These are phyloP conservation scores for Glyptemys insculpta DNA, from an alignment of 2,797 vertebrate species.

Conservation along the genomic window DNA sequence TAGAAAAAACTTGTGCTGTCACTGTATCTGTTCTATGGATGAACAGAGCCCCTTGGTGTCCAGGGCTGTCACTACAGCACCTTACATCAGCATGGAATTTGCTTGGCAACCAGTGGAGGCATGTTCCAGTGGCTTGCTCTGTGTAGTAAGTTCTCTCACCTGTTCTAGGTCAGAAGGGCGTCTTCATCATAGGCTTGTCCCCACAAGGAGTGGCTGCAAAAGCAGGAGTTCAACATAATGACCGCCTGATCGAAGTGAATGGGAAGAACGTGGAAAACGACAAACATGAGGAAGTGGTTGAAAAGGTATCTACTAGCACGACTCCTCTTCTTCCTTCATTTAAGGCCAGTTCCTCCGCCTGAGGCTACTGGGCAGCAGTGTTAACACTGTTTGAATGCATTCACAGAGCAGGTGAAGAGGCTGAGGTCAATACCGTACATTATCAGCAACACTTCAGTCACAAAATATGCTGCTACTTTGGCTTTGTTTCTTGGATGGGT, in stretches of 20 bases:
- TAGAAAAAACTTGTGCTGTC: not conserved
- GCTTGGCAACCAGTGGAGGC: not conserved
- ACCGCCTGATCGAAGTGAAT: constrained; percentile 92
- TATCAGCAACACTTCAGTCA: not conserved
- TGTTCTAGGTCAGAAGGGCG: constrained; percentile 84
- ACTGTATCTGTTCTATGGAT: not conserved
- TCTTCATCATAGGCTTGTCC: constrained; percentile 86
- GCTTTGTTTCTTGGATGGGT: not conserved
- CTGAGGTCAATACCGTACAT: accelerated
- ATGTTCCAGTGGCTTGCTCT: not conserved
- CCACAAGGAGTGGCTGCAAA: constrained; percentile 85
- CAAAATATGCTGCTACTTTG: not conserved
- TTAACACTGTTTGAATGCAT: not conserved
- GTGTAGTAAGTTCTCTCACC: constrained; percentile 14
- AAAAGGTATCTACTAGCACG: constrained; percentile 78
- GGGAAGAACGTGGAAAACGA: constrained; percentile 86
- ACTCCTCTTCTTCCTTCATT: not conserved
- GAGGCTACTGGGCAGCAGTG: constrained; percentile 22
- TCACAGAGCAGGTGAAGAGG: constrained; percentile 19
- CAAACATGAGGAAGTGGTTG: constrained; percentile 87
- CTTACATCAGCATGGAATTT: not conserved
- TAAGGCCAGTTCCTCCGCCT: not conserved
- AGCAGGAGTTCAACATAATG: constrained; percentile 87
- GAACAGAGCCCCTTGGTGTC: not conserved
- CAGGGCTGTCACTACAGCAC: not conserved